A percentile compares a stretch with the other conserved stretches of the same genome.
phyloP scores from a whole-genome alignment of 2,888 invertebrate species.

The Lacanobia oleracea region DNA sequence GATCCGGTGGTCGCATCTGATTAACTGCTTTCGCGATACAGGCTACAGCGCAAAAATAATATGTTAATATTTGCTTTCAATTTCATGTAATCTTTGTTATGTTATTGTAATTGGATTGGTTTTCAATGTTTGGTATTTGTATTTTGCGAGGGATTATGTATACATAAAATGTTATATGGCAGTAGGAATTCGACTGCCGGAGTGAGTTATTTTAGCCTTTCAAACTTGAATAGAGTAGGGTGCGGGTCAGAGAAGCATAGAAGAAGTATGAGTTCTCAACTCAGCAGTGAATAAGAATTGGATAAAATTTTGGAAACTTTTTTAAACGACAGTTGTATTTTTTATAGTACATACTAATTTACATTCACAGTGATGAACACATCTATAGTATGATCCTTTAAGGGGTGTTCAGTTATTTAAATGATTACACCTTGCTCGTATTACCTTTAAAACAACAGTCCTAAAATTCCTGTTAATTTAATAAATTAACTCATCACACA shows the following conservation, averaged over 20 bases:
- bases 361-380: too few species aligned
- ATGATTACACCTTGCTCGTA: not conserved
- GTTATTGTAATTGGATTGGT: constrained; percentile 23
- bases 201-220: too few species aligned
- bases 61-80: constrained; percentile 48
- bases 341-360: too few species aligned
- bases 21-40: constrained; percentile 34
- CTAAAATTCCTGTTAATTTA: not conserved
- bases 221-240: too few species aligned
- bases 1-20: constrained; percentile 16
- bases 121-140: not conserved
- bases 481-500: constrained; percentile 4
- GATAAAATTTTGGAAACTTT: too few species aligned
- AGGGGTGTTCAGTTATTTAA: too few species aligned
- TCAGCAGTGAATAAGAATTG: too few species aligned
- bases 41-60: constrained; percentile 24
- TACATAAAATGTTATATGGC: not conserved
- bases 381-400: too few species aligned
- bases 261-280: too few species aligned
- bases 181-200: not conserved
- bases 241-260: too few species aligned
- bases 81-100: constrained; percentile 39
- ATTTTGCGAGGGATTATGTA: not conserved
- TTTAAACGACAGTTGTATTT: too few species aligned
- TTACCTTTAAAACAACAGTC: not conserved